Conservation (phyloP, 2,888 invertebrate genomes). For the Stenurella melanura region DNA sequence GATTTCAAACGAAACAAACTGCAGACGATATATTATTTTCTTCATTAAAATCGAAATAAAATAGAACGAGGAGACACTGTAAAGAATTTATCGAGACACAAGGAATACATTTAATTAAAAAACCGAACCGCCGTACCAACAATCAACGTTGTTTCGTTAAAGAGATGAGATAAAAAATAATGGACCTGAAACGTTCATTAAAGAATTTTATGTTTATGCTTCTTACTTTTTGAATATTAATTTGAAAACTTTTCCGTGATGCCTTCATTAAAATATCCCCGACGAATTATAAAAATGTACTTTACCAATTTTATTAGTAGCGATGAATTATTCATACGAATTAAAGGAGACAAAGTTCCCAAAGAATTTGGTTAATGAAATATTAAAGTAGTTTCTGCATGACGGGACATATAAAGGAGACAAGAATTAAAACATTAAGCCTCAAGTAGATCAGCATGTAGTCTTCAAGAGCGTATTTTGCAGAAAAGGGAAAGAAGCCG, state of each 20-base stretch:
- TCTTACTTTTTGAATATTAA: slow-evolving; percentile 45
- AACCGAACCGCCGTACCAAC: slow-evolving; percentile 24
- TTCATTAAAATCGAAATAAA: slow-evolving; percentile 33
- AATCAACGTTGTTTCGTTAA: slow-evolving; percentile 34
- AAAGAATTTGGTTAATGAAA: slow-evolving; percentile 64
- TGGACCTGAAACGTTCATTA: slow-evolving; percentile 29
- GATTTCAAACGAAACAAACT: background rate
- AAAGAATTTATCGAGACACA: slow-evolving; percentile 31
- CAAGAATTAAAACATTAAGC: slow-evolving; percentile 61
- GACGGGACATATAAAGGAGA: slow-evolving; percentile 52
- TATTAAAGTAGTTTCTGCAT: slow-evolving; percentile 60
- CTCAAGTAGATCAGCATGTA: slow-evolving; percentile 48
- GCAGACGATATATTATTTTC: slow-evolving; percentile 30
- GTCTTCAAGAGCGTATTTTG: slow-evolving; percentile 24
- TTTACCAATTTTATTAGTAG: slow-evolving; percentile 54
- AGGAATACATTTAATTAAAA: slow-evolving; percentile 41
- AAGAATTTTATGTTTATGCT: slow-evolving; percentile 37
- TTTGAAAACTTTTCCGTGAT: slow-evolving; percentile 27
- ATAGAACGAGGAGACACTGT: slow-evolving; percentile 30
- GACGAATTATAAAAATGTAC: slow-evolving; percentile 59
- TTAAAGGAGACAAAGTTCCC: slow-evolving; percentile 60
- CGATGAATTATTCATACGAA: slow-evolving; percentile 62
- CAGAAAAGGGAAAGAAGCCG: slow-evolving; percentile 44
- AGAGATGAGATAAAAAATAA: slow-evolving; percentile 38
- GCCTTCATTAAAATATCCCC: slow-evolving; percentile 55